Base-by-base conservation (phyloP, 2,113 vertebrate species). In the Pluvianellus socialis region DNA sequence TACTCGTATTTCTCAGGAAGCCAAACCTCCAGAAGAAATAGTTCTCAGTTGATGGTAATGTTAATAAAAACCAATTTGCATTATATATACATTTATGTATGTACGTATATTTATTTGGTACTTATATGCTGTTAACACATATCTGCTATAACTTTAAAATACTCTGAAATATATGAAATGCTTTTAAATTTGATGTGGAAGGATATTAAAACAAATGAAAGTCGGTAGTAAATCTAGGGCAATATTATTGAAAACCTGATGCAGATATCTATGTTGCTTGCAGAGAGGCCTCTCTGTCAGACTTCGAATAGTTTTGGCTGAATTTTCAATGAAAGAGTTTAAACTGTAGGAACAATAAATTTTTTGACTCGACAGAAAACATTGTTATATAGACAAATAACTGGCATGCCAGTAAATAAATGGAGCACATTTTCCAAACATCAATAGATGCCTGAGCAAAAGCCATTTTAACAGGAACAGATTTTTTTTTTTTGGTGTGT, bases 351-450 rank as follows among this genome's bases (percentile, higher is more conserved):
- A 93, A 82, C 62, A 75, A 97, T 97, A 97, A 97, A 95, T 97
- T 97, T 98, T 97, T 97, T 95, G 95, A 92, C 94, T 98, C 96
- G 97, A 97, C 98, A 98, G 98, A 98, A 98, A 98, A 98, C 98
- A 98, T 97, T 97, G 98, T 98, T 97, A 97, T 97, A 92, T 80
- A 94, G 96, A 96, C 97, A 98, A 98, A 98, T 98, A 97, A 97
- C 97, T 97, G 96, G 97, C 96, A 97, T 96, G 96, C 95, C 94
- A 94, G 97, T 97, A 98, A 98, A 97, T 95, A 98, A 97, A 96
- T 91, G 88, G 90, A 95, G 50, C 80, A 53, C 84, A 80, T 95
- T 97, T 97, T 72, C 75, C 83, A 88, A 96, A 94, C 96, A 88
- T 97, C 93, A 97, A 30, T 91, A 94, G 94, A 86, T 86, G 94